Evolutionary conservation across 2,113 vertebrate genomes (phyloP), one percentile per base, ranked within the genome.

Genomic region (Xerus inauris): DNA sequence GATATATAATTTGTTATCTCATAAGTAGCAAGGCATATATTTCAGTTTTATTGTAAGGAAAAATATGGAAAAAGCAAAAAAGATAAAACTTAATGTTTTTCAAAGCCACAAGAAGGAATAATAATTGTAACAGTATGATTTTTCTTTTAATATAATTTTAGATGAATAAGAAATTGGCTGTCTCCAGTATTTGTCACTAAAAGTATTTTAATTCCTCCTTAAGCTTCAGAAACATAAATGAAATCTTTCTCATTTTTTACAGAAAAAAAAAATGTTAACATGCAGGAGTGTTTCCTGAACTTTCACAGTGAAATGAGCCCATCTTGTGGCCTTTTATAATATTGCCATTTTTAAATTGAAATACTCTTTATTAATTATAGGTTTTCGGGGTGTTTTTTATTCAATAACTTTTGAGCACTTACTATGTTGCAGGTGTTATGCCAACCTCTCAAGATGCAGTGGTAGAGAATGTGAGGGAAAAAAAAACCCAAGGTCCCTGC

Each of bases 311-410:
- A 97, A 96, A 97, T 77, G 96, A 97, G 86, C 83, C 97, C 97
- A 97, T 94, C 97, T 97, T 98, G 97, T 98, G 97, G 97, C 93
- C 96, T 97, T 96, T 91, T 89, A 65, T 86, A 96, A 96, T 94
- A 98, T 91, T 98, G 40, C 97, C 71, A 47, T 79, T 95, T 95
- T 89, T 69, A 92, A 85, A 90, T 79, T 79, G 30, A 92, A 91
- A 77, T n/a, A 47, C 28, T 67, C 51, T 32, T 54, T 80, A 47
- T 54, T 82, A 87, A 64, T 24, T 49, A n/a, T n/a, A 89, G 19
- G n/a, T 87, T 92, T 91, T 67, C 64, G 75, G 8, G 38, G 3
- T 49, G 19, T 69, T 42, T 65, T 71, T 75, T 90, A 86, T 22
- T 93, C n/a, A 89, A 65, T 7, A 87, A 32, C 20, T 69, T 89